Evolutionary conservation across 2,797 vertebrate species (phyloP), one percentile per base, ranked within the genome.

Genomic region (Myiothlypis chrysogaster): DNA sequence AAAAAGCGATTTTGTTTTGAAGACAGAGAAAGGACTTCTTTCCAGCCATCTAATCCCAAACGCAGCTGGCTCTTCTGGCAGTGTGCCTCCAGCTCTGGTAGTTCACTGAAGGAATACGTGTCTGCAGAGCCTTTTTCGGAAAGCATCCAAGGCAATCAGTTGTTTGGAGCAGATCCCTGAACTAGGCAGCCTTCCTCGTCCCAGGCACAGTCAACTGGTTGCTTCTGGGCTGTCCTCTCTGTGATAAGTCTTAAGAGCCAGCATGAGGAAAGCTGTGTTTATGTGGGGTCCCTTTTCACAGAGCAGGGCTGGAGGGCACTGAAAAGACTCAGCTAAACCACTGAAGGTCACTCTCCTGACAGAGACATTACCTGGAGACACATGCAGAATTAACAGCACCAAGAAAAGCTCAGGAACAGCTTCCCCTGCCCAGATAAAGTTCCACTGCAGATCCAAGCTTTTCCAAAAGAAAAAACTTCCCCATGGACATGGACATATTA

Each of bases 31-130:
- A 95, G 83, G 86, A 96, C 93, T 92, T 87, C 94, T 96, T 96
- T 96, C 96, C 95, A 96, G 92, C 77, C 86, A 90, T 95, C 94
- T 96, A 96, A 96, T 96, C 92, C 92, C 83, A 95, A 96, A 96
- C 0, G 77, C 96, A 96, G 96, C 96, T 96, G 96, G 93, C 73
- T 96, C 92, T 95, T 79, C 90, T 96, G 96, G 96, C 96, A 94
- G 22, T 0, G 10, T 72, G 96, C 96, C 96, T 91, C 66, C 66
- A 87, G 39, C 86, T 96, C 93, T 94, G 92, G 95, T 95, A 94
- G 90, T 95, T 96, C 94, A 95, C 95, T 94, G 95, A 90, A 93
- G 77, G 83, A 96, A 96, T 96, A 96, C 93, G 96, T 96, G 96
- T 96, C 94, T 94, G 77, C 56, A 88, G 66, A 93, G 90, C 47